phyloP scores from a whole-genome alignment of 92 coral and sea anemone genomes.

The Actinostola sp. region DNA sequence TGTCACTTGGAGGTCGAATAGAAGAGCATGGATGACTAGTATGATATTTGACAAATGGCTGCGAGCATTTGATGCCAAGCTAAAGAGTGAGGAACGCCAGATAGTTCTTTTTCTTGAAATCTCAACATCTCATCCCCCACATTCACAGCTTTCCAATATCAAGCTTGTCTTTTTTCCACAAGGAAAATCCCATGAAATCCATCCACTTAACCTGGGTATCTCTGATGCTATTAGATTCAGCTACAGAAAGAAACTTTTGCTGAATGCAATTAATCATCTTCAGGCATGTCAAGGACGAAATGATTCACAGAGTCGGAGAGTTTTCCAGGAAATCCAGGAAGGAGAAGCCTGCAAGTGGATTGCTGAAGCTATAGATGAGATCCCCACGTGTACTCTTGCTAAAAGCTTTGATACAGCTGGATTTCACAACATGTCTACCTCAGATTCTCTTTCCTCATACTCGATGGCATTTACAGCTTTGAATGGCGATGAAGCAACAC shows the following conservation, averaged over 20 bases:
- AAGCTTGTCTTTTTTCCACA: slow-evolving; percentile 31
- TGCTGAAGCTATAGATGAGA: slow-evolving; percentile 30
- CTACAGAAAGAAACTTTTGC: slow-evolving; percentile 32
- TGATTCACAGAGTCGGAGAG: background rate
- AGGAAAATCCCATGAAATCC: slow-evolving; percentile 3
- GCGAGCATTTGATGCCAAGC: slow-evolving; percentile 25
- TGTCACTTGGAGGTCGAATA: slow-evolving; percentile 34
- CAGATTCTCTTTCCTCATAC: slow-evolving; percentile 38
- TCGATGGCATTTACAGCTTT: slow-evolving; percentile 45
- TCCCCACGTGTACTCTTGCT: slow-evolving; percentile 15
- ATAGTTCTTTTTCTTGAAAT: slow-evolving; percentile 23
- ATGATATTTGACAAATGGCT: slow-evolving; percentile 40
- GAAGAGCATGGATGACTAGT: slow-evolving; percentile 46
- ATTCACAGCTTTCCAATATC: slow-evolving; percentile 21
- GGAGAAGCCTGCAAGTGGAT: slow-evolving; percentile 34
- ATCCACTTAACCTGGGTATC: slow-evolving; percentile 34
- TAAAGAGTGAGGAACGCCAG: slow-evolving; percentile 16
- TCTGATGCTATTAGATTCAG: slow-evolving; percentile 16
- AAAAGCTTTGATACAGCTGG: slow-evolving; percentile 42
- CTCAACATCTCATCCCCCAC: slow-evolving; percentile 43
- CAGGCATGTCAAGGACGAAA: background rate
- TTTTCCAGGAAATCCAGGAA: slow-evolving; percentile 35
- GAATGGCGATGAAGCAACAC: slow-evolving; percentile 25
- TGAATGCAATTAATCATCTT: background rate
- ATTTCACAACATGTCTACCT: slow-evolving; percentile 8